phyloP scores from a whole-genome alignment of 1,140 invertebrate genomes.

The Bombyx mandarina region DNA sequence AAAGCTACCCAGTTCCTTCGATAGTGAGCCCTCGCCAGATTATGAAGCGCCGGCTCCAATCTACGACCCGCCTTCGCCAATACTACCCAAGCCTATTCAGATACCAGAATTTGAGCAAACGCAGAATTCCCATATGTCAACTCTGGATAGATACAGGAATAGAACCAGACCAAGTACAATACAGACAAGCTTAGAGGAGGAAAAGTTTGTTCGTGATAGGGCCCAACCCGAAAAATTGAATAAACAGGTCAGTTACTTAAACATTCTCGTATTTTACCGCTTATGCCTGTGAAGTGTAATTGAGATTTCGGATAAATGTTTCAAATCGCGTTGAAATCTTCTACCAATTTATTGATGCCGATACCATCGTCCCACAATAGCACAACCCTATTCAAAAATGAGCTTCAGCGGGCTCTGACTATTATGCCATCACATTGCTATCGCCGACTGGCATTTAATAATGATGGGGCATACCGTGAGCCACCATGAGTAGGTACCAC shows the following conservation, averaged over 20 bases:
- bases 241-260: constrained; percentile 47
- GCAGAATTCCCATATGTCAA: constrained; percentile 50
- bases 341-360: too few species aligned
- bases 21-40: constrained; percentile 43
- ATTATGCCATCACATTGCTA: too few species aligned
- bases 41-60: constrained; percentile 34
- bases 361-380: too few species aligned
- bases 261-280: too few species aligned
- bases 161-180: constrained; percentile 50
- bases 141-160: constrained; percentile 55
- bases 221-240: constrained; percentile 61
- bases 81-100: constrained; percentile 32
- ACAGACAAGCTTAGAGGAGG: constrained; percentile 45
- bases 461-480: too few species aligned
- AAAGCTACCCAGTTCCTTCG: constrained; percentile 64
- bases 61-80: constrained; percentile 43
- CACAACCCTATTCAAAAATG: too few species aligned
- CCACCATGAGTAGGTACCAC: too few species aligned
- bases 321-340: too few species aligned
- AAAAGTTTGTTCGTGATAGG: constrained; percentile 62
- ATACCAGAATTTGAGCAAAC: constrained; percentile 22
- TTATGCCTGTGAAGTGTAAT: too few species aligned
- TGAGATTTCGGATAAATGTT: too few species aligned
- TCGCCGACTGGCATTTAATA: too few species aligned
- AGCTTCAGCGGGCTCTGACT: too few species aligned